Evolutionary conservation across 53 echinoderm and acorn worm genomes (phyloP), one percentile per base, ranked within the genome.

Genomic region (Antedon mediterranea): DNA sequence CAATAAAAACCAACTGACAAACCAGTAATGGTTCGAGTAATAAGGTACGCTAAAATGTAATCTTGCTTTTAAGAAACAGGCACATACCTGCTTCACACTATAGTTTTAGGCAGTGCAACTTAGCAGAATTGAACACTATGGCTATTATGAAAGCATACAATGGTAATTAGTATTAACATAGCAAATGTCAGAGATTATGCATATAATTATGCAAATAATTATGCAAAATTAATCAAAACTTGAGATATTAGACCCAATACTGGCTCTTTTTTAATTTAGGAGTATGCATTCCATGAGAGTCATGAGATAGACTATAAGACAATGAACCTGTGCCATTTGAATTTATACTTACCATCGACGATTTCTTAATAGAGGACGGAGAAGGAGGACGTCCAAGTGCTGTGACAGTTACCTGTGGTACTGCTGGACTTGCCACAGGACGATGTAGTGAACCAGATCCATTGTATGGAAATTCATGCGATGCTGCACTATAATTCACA

Each of bases 161-260:
- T n/a, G n/a, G n/a, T n/a, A n/a, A n/a, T n/a, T n/a, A n/a, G n/a
- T n/a, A n/a, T n/a, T n/a, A n/a, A n/a, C n/a, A n/a, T n/a, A n/a
- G n/a, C n/a, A n/a, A n/a, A n/a, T n/a, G n/a, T n/a, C n/a, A n/a
- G n/a, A n/a, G n/a, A n/a, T n/a, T n/a, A n/a, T n/a, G n/a, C n/a
- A n/a, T n/a, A n/a, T n/a, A n/a, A n/a, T n/a, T n/a, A n/a, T n/a
- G n/a, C n/a, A n/a, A n/a, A n/a, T n/a, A n/a, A n/a, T n/a, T n/a
- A n/a, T n/a, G n/a, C n/a, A n/a, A n/a, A n/a, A n/a, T n/a, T n/a
- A n/a, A n/a, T n/a, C n/a, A n/a, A n/a, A n/a, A n/a, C n/a, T n/a
- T n/a, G n/a, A n/a, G n/a, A 11, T 78, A 74, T 79, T 80, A 98
- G 33, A 98, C 98, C 98, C 98, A 98, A 90, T 98, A 98, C 83